Evolutionary conservation across 2,888 invertebrate genomes (phyloP), one percentile per base, ranked within the genome.

Genomic region (Drosophila siamana): DNA sequence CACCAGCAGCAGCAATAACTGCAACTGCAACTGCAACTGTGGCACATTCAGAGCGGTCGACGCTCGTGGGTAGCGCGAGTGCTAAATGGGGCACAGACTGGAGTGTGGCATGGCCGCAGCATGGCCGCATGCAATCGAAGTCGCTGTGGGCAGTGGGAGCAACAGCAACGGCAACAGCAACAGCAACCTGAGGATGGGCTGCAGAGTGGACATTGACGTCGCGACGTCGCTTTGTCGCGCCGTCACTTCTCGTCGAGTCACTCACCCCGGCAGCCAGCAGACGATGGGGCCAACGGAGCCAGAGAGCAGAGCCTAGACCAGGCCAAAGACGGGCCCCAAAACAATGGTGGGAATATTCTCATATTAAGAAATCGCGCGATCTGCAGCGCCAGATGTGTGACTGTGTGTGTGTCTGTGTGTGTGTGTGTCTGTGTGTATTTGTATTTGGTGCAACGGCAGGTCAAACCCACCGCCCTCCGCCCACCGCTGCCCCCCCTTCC

Each of bases 311-410:
- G 28, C 40, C 40, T 43, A 40, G 64, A 28, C 52, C 63, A 50
- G 54, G 60, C 57, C 51, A 47, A 47, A 54, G 41, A 57, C 48
- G 38, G 30, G 13, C 41, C 28, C 44, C 22, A 59, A 91, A 86
- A 92, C 92, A 92, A 92, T 92, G 91, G 92, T 92, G 92, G 91
- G 92, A 92, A 92, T 89, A 89, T 92, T 92, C 92, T 92, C 92
- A 92, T 92, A 91, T 90, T 90, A 90, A 90, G 90, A 91, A 91
- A 91, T 90, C 91, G 91, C 91, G 90, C 91, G 91, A 90, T 86
- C 89, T 82, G 83, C 82, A 82, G 86, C 84, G 82, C 86, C 84
- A 80, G 84, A 80, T 82, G 81, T 84, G 80, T 75, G 57, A 59
- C 59, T 76, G 69, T 76, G 11, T 74, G 61, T 57, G 64, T 71